phyloP scores from a whole-genome alignment of 2,113 vertebrate species.

The Trachemys scripta region DNA sequence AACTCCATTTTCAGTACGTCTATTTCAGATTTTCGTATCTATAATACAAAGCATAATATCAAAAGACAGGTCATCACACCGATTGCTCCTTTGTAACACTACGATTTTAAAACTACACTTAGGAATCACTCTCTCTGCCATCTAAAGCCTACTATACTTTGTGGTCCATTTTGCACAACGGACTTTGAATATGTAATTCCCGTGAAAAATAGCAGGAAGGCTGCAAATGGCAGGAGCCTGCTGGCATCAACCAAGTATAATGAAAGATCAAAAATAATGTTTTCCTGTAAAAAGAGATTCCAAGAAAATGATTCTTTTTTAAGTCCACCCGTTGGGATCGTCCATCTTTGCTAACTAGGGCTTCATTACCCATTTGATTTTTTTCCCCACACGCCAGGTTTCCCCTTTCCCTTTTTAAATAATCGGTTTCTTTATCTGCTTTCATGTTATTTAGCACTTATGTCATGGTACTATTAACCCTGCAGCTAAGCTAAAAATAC shows the following conservation, averaged over 20 bases:
- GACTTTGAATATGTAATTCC: slow-evolving; percentile 4
- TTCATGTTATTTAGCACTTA: not conserved
- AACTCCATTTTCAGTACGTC: not conserved
- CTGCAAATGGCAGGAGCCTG: not conserved
- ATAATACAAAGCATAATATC: not conserved
- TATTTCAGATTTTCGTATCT: not conserved
- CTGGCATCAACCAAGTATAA: not conserved
- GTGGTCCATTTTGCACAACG: not conserved
- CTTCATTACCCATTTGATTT: not conserved
- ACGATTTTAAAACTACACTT: not conserved
- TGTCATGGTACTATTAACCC: not conserved
- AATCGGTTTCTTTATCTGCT: not conserved
- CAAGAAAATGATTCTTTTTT: not conserved
- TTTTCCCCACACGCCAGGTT: not conserved
- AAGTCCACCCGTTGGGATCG: not conserved
- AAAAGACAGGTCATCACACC: not conserved
- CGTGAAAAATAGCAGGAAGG: not conserved
- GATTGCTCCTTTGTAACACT: not conserved
- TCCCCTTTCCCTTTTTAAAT: not conserved
- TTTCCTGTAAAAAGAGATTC: not conserved
- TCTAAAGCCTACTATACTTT: not conserved
- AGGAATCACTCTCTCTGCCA: not conserved
- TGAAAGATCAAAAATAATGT: not conserved
- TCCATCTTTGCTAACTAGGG: slow-evolving; percentile 4
- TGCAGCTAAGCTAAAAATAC: not conserved